phyloP scores from a whole-genome alignment of 2,113 vertebrate species.

The Apus apus region DNA sequence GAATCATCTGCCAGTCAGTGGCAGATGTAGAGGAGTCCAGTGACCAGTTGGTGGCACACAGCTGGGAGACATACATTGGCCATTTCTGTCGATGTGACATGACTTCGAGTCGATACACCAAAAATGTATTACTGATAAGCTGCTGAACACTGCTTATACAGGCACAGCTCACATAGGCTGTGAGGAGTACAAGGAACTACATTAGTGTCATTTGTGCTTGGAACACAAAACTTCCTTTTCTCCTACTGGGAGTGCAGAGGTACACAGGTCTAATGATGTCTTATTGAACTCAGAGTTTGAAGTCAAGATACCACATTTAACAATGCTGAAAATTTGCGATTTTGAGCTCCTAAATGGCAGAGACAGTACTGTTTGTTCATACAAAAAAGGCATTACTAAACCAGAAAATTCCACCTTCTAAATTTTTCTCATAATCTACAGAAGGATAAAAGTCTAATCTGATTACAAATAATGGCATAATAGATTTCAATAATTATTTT shows the following conservation, averaged over 20 bases:
- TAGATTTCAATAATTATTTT: neutral
- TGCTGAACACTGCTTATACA: neutral
- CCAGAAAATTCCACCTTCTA: neutral
- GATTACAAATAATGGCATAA: neutral
- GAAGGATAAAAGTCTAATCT: neutral
- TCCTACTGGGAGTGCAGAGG: neutral
- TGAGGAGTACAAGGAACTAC: neutral
- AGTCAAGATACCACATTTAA: constrained; percentile 44
- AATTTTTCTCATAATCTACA: neutral
- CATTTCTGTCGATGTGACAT: neutral
- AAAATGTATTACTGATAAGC: neutral
- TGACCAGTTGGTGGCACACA: too few species aligned
- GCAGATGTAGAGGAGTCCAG: too few species aligned
- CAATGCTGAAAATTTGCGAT: constrained; percentile 1
- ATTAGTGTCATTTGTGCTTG: neutral
- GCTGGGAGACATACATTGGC: too few species aligned
- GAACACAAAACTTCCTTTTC: too few species aligned
- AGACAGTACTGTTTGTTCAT: neutral
- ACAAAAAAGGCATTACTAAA: neutral
- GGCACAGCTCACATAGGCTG: neutral
- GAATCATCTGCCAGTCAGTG: too few species aligned
- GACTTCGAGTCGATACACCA: constrained; percentile 17
- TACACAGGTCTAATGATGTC: neutral
- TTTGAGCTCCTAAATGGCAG: neutral
- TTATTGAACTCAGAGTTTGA: constrained; percentile 14